Conservation (phyloP, 2,888 invertebrate genomes). For the Allophyes oxyacanthae region DNA sequence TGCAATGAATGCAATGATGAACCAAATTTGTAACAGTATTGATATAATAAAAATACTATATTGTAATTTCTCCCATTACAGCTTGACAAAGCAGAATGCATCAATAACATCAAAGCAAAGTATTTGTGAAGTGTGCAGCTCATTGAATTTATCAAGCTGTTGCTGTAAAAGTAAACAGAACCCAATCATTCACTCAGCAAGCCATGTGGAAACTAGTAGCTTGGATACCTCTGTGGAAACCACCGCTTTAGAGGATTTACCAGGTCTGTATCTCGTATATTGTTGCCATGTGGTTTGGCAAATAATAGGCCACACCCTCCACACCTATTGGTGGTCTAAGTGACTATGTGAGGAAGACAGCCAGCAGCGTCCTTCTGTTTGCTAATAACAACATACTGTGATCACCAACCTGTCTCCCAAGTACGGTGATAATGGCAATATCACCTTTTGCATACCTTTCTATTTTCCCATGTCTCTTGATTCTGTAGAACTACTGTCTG, state of each 20-base stretch:
- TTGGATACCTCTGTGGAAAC: slow-evolving; percentile 75
- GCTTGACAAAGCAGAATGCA: slow-evolving; percentile 56
- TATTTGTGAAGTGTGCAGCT: slow-evolving; percentile 70
- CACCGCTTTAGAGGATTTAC: slow-evolving; percentile 80
- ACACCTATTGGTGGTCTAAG: too few species aligned
- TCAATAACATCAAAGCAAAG: slow-evolving; percentile 43
- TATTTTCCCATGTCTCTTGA: too few species aligned
- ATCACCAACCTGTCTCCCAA: too few species aligned
- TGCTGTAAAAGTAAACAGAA: slow-evolving; percentile 63
- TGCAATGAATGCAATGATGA: background rate
- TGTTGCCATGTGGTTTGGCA: too few species aligned
- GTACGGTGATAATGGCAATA: too few species aligned
- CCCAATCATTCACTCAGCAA: slow-evolving; percentile 39
- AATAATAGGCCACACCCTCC: too few species aligned
- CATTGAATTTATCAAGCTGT: slow-evolving; percentile 64
- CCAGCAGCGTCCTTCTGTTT: too few species aligned
- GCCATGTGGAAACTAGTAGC: slow-evolving; percentile 54
- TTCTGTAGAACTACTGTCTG: too few species aligned
- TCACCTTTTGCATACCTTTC: too few species aligned
- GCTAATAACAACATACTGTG: too few species aligned
- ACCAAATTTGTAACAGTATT: too few species aligned
- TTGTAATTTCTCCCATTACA: slow-evolving; percentile 42
- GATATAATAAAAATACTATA: background rate
- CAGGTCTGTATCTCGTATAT: slow-evolving; percentile 66
- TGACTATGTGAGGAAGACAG: too few species aligned